These are phyloP conservation scores for Dorcus hopei DNA, from an alignment of 2,888 invertebrate species.

Conservation along the genomic window DNA sequence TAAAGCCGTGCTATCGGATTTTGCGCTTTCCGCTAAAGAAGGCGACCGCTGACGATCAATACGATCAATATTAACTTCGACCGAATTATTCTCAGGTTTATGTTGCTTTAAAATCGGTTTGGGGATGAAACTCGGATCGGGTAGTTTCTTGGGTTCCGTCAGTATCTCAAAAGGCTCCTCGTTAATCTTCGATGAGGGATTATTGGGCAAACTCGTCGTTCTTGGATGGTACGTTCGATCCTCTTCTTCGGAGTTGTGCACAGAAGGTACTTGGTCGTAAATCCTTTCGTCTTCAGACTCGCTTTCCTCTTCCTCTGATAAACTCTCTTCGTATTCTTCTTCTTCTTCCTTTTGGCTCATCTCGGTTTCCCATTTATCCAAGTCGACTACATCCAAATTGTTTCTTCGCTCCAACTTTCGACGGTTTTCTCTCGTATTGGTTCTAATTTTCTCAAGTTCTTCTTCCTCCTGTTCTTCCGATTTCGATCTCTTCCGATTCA, in stretches of 20 bases:
- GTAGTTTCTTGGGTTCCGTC: constrained; percentile 60
- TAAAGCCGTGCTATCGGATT: neutral
- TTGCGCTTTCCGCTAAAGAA: constrained; percentile 24
- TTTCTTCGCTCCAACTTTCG: constrained; percentile 41
- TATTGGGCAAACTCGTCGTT: constrained; percentile 24
- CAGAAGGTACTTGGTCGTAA: constrained; percentile 26
- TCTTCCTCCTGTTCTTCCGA: constrained; percentile 45
- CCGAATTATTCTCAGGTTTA: constrained; percentile 15
- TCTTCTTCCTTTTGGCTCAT: constrained; percentile 23
- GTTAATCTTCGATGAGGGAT: constrained; percentile 22
- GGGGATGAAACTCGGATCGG: constrained; percentile 69
- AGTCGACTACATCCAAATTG: constrained; percentile 39
- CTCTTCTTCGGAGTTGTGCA: constrained; percentile 46
- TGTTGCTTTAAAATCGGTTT: constrained; percentile 71
- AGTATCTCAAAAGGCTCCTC: constrained; percentile 59
- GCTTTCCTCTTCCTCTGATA: constrained; percentile 36
- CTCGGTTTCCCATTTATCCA: constrained; percentile 52
- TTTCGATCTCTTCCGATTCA: constrained; percentile 37
- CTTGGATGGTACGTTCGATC: constrained; percentile 69
- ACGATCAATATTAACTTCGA: constrained; percentile 29
- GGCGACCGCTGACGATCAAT: constrained; percentile 27
- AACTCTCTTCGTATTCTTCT: constrained; percentile 41
- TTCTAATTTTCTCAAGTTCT: constrained; percentile 38
- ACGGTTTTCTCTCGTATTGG: constrained; percentile 46
- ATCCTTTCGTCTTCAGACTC: constrained; percentile 41